Conservation (phyloP, 1,140 invertebrate genomes). For the Papilio xuthus region DNA sequence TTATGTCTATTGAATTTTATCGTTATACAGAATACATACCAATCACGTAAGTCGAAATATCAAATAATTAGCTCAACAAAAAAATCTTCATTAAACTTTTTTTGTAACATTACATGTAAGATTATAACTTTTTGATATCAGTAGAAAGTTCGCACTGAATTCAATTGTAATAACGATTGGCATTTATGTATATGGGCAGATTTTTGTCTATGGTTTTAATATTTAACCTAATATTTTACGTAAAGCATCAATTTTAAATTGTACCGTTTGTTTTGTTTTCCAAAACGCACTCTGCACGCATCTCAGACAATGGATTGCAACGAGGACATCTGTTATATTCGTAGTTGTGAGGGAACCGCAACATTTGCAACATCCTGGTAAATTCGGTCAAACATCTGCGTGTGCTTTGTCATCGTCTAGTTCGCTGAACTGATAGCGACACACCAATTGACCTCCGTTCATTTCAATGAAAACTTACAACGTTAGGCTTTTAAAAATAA, state of each 20-base stretch:
- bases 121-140: too few relatives aligned
- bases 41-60: not conserved
- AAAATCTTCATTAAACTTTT: not conserved
- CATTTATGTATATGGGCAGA: conserved; percentile 13
- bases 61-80: not conserved
- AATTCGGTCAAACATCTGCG: conserved; percentile 53
- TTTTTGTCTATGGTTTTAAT: too few relatives aligned
- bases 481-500: not conserved
- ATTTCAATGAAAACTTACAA: not conserved
- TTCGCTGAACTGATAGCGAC: conserved; percentile 50
- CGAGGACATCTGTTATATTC: conserved; percentile 2
- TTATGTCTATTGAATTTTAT: too few relatives aligned
- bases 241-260: not conserved
- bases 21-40: not conserved
- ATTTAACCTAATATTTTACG: too few relatives aligned
- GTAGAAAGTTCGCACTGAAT: too few relatives aligned
- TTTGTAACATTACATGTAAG: too few relatives aligned
- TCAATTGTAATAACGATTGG: not conserved
- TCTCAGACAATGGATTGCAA: not conserved
- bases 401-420: conserved; percentile 48
- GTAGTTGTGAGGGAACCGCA: conserved; percentile 10
- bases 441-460: conserved; percentile 48
- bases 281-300: not conserved
- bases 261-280: not conserved
- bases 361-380: conserved; percentile 25